Evolutionary conservation across 2,113 vertebrate species (phyloP).

Genomic region (Lamprotornis superbus): DNA sequence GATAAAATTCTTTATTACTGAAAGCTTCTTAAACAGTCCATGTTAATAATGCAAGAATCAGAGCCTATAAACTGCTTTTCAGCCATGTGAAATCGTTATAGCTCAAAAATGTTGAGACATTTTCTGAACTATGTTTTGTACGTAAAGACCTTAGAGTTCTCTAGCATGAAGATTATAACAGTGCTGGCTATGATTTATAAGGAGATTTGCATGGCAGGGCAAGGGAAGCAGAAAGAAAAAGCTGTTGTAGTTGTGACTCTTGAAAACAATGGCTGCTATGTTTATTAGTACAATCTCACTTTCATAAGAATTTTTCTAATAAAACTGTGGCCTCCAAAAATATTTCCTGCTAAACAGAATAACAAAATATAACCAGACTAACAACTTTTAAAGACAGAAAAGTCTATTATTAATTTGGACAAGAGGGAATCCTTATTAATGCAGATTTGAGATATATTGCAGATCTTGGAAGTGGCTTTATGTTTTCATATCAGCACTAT

Average conservation of each 20-base stretch:
- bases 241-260: neutral
- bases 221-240: neutral
- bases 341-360: neutral
- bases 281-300: neutral
- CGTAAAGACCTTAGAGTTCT: neutral
- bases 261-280: neutral
- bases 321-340: neutral
- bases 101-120: neutral
- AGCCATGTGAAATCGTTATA: neutral
- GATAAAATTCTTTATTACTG: neutral
- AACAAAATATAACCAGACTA: neutral
- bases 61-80: conserved; percentile 1
- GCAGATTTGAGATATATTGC: neutral
- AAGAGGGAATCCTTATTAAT: neutral
- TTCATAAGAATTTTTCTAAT: neutral
- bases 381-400: neutral
- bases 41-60: neutral
- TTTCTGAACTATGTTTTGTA: neutral
- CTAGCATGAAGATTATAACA: neutral
- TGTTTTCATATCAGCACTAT: neutral
- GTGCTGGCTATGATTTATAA: neutral
- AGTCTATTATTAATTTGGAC: neutral
- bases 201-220: neutral
- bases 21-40: neutral
- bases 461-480: neutral